Percentiles rank a stretch among this genome's conserved stretches.
Conservation (phyloP, 2,888 invertebrate species). For the Drosophila borealis region DNA sequence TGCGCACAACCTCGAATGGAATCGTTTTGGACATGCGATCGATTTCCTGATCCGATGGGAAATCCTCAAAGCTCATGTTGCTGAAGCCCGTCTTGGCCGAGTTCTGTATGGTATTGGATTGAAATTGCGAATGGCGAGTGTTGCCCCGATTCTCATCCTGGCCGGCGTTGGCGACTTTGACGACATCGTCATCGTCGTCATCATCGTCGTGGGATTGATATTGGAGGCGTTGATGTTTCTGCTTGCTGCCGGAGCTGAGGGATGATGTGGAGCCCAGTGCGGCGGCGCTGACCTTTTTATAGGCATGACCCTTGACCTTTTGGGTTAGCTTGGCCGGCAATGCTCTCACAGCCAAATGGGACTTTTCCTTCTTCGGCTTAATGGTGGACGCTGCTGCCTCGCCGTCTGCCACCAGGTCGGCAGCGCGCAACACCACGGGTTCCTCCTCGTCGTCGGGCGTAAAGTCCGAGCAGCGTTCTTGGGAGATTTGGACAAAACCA, state of each 20-base stretch:
- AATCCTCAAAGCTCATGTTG: conserved; percentile 91
- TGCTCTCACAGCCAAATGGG: conserved; percentile 82
- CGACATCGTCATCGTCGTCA: conserved; percentile 67
- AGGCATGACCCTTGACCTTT: conserved; percentile 84
- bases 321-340: conserved; percentile 84
- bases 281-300: conserved; percentile 82
- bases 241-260: conserved; percentile 73
- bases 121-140: conserved; percentile 73
- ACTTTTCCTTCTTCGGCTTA: conserved; percentile 84
- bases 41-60: conserved; percentile 88
- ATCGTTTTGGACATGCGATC: conserved; percentile 85
- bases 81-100: conserved; percentile 87
- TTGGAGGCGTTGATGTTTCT: conserved; percentile 80
- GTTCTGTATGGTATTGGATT: conserved; percentile 84
- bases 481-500: conserved; percentile 83
- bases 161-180: conserved; percentile 15
- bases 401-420: conserved; percentile 63
- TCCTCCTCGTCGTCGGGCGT: conserved; percentile 84
- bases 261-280: conserved; percentile 77
- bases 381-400: neutral
- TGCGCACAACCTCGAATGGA: conserved; percentile 88
- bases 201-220: conserved; percentile 79
- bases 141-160: conserved; percentile 54
- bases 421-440: conserved; percentile 81
- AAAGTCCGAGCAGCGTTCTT: conserved; percentile 83